Percentiles rank a stretch among this genome's conserved stretches.
phyloP scores from a whole-genome alignment of 2,797 vertebrate species.

The Setipinna tenuifilis region DNA sequence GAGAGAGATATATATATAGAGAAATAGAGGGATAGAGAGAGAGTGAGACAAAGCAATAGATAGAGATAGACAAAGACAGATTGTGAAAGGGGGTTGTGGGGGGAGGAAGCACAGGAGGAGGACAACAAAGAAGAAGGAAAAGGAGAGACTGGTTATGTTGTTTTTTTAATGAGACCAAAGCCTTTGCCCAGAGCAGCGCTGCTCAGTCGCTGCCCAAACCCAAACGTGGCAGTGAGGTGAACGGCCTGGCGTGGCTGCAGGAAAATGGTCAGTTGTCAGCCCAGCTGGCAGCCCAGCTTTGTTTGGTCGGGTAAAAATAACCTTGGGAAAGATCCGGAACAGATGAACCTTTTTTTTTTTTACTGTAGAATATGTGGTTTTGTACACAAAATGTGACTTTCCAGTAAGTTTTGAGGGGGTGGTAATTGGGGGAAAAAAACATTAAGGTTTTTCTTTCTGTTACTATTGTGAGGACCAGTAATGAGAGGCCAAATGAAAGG shows the following conservation, averaged over 20 bases:
- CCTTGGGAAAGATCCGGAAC: constrained; percentile 49
- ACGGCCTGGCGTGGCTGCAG: constrained; percentile 44
- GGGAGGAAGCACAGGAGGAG: constrained; percentile 57
- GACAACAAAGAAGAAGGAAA: not conserved
- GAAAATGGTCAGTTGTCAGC: constrained; percentile 57
- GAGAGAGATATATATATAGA: constrained; percentile 35
- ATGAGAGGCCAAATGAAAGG: not conserved
- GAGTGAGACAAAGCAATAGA: not conserved
- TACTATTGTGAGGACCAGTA: not conserved
- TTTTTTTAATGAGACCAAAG: constrained; percentile 23
- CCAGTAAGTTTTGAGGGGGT: constrained; percentile 26
- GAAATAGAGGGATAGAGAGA: not conserved
- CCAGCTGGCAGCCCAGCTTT: constrained; percentile 61
- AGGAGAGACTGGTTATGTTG: constrained; percentile 18
- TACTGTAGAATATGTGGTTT: constrained; percentile 61
- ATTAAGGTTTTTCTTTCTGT: not conserved
- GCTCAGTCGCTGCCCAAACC: constrained; percentile 26
- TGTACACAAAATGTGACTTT: constrained; percentile 38
- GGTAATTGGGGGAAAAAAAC: not conserved
- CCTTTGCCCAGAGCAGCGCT: not conserved
- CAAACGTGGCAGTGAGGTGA: constrained; percentile 35
- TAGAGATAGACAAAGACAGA: constrained; percentile 26
- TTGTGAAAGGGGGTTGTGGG: constrained; percentile 31
- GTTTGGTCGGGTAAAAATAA: constrained; percentile 67
- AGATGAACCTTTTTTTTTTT: constrained; percentile 52